Percentiles rank a stretch among this genome's conserved stretches.
These are phyloP conservation scores for Aphis gossypii DNA, from an alignment of 1,140 invertebrate genomes.

Conservation along the genomic window DNA sequence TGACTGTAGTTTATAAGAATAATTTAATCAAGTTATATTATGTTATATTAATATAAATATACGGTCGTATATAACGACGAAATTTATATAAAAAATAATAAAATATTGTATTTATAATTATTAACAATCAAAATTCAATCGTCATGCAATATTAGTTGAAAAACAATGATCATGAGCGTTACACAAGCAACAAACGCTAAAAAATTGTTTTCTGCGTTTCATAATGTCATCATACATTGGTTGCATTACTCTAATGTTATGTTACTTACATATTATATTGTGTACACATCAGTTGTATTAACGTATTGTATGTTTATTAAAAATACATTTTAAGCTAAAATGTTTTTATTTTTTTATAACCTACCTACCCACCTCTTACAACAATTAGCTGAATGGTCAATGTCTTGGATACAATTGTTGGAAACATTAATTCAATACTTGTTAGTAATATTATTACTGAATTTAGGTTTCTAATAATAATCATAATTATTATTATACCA, in stretches of 20 bases:
- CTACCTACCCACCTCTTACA: neutral
- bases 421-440: neutral
- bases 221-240: neutral
- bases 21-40: neutral
- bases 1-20: conserved; percentile 21
- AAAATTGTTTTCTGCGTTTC: neutral
- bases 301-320: conserved; percentile 27
- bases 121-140: neutral
- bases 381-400: neutral
- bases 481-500: neutral
- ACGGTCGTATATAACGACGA: neutral
- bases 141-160: neutral
- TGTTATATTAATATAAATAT: neutral
- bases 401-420: neutral
- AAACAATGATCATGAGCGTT: neutral
- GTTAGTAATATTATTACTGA: neutral
- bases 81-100: neutral
- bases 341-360: neutral
- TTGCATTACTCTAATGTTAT: neutral
- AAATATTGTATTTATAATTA: neutral
- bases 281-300: neutral
- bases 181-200: neutral
- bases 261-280: neutral
- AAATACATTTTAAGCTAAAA: conserved; percentile 7
- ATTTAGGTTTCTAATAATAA: neutral